A percentile compares a stretch with the other conserved stretches of the same genome.
Evolutionary conservation across 2,888 invertebrate genomes (phyloP).

Genomic region (Acanthosepion lycidas): DNA sequence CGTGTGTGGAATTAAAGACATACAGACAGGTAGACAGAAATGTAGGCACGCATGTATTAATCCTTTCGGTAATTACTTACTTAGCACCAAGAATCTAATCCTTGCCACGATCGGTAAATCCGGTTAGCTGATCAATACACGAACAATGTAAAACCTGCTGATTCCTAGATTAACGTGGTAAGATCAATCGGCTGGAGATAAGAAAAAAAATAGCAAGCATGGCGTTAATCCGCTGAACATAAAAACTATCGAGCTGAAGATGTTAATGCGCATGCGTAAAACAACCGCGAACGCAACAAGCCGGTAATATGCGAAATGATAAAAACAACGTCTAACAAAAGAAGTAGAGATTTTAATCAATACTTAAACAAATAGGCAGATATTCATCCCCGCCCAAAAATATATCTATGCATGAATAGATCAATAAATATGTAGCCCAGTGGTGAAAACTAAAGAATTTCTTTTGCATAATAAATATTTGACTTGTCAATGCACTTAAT

Average conservation of each 20-base stretch:
- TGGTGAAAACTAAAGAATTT: too few species aligned
- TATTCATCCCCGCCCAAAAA: background rate
- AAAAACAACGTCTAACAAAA: too few species aligned
- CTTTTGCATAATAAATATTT: too few species aligned
- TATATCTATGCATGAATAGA: background rate
- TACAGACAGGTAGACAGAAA: too few species aligned
- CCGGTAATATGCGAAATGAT: too few species aligned
- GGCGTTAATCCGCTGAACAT: background rate
- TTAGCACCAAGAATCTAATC: background rate
- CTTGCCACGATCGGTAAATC: background rate
- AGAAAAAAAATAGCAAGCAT: background rate
- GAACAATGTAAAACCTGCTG: background rate
- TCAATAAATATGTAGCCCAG: too few species aligned
- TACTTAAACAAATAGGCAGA: background rate
- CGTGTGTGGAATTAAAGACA: too few species aligned
- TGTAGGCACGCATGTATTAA: background rate
- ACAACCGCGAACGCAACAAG: background rate
- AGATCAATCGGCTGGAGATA: background rate
- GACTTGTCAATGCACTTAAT: too few species aligned
- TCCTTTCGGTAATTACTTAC: background rate
- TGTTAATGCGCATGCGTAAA: background rate
- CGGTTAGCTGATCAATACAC: background rate
- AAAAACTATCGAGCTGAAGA: background rate
- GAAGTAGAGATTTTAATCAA: background rate
- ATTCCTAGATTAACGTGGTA: background rate